Conservation (phyloP, 92 coral and sea anemone genomes). For the Epizoanthus rinbou region DNA sequence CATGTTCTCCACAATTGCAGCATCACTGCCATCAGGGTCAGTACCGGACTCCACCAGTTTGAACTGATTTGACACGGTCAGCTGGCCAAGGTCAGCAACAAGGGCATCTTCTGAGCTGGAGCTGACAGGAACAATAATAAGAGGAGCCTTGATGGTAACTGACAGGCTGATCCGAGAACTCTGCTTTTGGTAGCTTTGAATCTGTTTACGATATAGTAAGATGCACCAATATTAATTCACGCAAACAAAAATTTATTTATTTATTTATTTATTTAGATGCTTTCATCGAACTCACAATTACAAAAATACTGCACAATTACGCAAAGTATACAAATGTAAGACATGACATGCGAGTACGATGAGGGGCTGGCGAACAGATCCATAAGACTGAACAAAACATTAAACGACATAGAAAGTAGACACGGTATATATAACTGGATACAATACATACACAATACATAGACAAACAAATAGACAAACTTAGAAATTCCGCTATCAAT, state of each 20-base stretch:
- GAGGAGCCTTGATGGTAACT: constrained; percentile 91
- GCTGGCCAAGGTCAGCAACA: constrained; percentile 89
- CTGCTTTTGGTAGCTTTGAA: constrained; percentile 86
- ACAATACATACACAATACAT: too few relatives aligned
- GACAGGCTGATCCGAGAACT: constrained; percentile 81
- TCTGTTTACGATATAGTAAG: constrained; percentile 47
- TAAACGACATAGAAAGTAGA: too few relatives aligned
- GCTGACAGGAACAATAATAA: constrained; percentile 85
- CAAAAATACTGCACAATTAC: too few relatives aligned
- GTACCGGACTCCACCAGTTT: constrained; percentile 64
- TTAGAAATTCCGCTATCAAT: too few relatives aligned
- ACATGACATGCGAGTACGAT: too few relatives aligned
- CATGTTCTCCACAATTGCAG: constrained; percentile 89
- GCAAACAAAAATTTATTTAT: background rate
- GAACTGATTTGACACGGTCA: constrained; percentile 79
- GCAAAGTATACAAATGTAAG: too few relatives aligned
- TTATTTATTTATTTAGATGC: too few relatives aligned
- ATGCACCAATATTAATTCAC: background rate
- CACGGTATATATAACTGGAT: too few relatives aligned
- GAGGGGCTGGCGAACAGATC: too few relatives aligned
- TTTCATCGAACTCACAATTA: too few relatives aligned
- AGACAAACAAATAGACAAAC: too few relatives aligned
- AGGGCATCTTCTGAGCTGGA: constrained; percentile 81
- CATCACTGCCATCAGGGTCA: constrained; percentile 73
- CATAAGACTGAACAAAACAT: too few relatives aligned